Percentiles rank a stretch among this genome's conserved stretches.
phyloP scores from a whole-genome alignment of 1,140 invertebrate genomes.

The Caenorhabditis elegans region WBcel235 BX284604.4:5811001-5811500 shows the following conservation, averaged over 20 bases:
- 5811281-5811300: constrained; percentile 32
- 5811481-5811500: background rate
- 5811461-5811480: background rate
- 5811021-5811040: too few relatives aligned
- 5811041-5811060: too few relatives aligned
- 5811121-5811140: too few relatives aligned
- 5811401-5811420: constrained; percentile 24
- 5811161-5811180: background rate
- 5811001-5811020: too few relatives aligned
- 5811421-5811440: background rate
- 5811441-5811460: constrained; percentile 11
- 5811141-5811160: too few relatives aligned
- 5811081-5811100: too few relatives aligned
- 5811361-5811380: background rate
- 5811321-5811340: constrained; percentile 27
- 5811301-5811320: constrained; percentile 23
- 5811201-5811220: constrained; percentile 25
- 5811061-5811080: too few relatives aligned
- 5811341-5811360: constrained; percentile 31
- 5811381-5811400: background rate
- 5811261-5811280: constrained; percentile 29
- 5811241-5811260: background rate
- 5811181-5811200: background rate
- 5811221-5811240: constrained; percentile 23
- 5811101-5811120: too few relatives aligned